These are phyloP conservation scores for Semibalanus balanoides DNA, from an alignment of 1,140 invertebrate species.

Conservation along the genomic window DNA sequence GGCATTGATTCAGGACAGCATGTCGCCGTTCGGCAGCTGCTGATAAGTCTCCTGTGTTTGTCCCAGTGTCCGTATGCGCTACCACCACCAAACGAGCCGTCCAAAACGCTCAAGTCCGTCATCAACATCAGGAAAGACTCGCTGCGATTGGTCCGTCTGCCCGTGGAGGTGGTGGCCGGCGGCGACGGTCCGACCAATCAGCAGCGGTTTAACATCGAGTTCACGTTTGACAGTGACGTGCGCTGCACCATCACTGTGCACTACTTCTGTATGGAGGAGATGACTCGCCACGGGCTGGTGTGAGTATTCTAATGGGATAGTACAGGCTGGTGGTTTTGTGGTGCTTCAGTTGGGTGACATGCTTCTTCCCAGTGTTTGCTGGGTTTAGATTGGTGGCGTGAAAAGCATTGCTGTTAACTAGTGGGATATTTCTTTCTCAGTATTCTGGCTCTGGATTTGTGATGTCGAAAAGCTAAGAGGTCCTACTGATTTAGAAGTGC, in stretches of 20 bases:
- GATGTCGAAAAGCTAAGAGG: no score
- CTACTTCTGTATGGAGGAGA: constrained; percentile 89
- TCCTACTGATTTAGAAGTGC: no score
- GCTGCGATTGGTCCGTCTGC: constrained; percentile 60
- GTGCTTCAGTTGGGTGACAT: no score
- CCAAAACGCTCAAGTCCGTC: constrained; percentile 86
- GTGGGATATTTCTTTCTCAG: no score
- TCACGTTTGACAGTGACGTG: constrained; percentile 91
- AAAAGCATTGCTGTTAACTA: no score
- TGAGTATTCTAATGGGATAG: constrained; percentile 31
- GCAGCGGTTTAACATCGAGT: constrained; percentile 76
- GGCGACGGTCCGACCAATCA: constrained; percentile 30
- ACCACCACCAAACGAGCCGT: constrained; percentile 85
- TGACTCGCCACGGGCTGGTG: constrained; percentile 47
- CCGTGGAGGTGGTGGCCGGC: constrained; percentile 17
- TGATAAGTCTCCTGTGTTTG: no score
- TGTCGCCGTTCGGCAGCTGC: no score
- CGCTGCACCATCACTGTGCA: constrained; percentile 84
- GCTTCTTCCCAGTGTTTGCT: no score
- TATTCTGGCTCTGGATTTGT: no score
- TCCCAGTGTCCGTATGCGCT: constrained; percentile 94
- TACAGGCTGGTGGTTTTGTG: no score
- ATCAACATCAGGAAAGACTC: constrained; percentile 96
- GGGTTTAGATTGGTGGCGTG: no score
- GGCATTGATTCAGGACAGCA: no score